Conservation (phyloP, 2,797 vertebrate genomes). For the Melanotaenia pygmaea region DNA sequence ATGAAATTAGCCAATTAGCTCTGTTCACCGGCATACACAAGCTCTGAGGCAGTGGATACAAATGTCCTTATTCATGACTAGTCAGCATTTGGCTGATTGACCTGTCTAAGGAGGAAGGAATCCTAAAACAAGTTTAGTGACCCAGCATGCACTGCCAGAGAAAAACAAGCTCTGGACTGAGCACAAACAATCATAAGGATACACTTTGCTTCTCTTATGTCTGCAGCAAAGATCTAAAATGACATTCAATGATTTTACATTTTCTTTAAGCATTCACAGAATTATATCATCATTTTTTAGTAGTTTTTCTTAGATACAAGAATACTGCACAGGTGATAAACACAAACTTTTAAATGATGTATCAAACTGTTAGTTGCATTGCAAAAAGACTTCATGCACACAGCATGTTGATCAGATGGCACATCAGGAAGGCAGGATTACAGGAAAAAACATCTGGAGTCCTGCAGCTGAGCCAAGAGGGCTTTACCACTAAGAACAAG, state of each 20-base stretch:
- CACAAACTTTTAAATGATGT: neutral
- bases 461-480: constrained; percentile 44
- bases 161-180: constrained; percentile 42
- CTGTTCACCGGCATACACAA: constrained; percentile 34
- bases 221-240: constrained; percentile 5
- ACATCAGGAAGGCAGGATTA: constrained; percentile 57
- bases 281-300: neutral
- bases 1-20: constrained; percentile 64
- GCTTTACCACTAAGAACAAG: constrained; percentile 46
- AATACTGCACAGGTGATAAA: neutral
- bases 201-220: neutral
- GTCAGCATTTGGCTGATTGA: constrained; percentile 40
- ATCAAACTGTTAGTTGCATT: neutral
- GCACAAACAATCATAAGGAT: neutral
- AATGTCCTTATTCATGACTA: constrained; percentile 60
- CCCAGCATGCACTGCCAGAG: constrained; percentile 9
- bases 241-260: neutral
- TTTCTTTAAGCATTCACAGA: neutral
- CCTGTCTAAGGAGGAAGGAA: constrained; percentile 40
- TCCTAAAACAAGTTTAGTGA: constrained; percentile 22
- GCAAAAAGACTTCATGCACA: constrained; percentile 9
- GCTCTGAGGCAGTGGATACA: constrained; percentile 43
- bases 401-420: constrained; percentile 25
- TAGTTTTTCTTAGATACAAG: neutral
- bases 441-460: constrained; percentile 65